A percentile compares a stretch with the other conserved stretches of the same genome.
Evolutionary conservation across 1,140 invertebrate species (phyloP).

Genomic region (Drosophila serrata): DNA sequence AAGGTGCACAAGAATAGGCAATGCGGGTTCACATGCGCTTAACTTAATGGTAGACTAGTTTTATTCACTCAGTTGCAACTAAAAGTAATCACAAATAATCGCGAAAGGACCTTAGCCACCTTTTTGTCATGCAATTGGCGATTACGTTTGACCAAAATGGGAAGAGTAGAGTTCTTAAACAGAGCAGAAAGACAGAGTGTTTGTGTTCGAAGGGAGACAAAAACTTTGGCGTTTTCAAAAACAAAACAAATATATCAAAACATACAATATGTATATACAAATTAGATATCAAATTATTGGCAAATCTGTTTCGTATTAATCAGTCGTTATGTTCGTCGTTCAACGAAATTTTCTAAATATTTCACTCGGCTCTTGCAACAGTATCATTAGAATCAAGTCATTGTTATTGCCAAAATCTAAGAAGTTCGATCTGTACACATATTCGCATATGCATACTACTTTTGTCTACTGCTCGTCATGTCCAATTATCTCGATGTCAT

Average conservation of each 20-base stretch:
- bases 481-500: conserved; percentile 85
- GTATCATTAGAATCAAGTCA: conserved; percentile 18
- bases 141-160: conserved; percentile 39
- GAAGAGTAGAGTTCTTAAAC: conserved; percentile 19
- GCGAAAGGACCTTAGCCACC: conserved; percentile 29
- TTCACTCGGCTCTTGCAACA: conserved; percentile 57
- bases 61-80: conserved; percentile 49
- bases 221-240: conserved; percentile 53
- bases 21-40: conserved; percentile 47
- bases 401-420: conserved; percentile 30
- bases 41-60: conserved; percentile 71
- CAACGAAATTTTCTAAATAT: conserved; percentile 46
- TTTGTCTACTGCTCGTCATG: conserved; percentile 68
- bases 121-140: conserved; percentile 60
- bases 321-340: conserved; percentile 67
- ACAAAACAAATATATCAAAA: conserved; percentile 64
- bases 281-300: conserved; percentile 73
- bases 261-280: conserved; percentile 69
- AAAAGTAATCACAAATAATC: conserved; percentile 70
- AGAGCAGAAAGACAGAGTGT: conserved; percentile 41
- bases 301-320: conserved; percentile 56
- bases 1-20: conserved; percentile 28
- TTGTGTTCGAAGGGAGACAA: conserved; percentile 24
- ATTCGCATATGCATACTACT: conserved; percentile 8
- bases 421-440: conserved; percentile 29